phyloP scores from a whole-genome alignment of 2,797 vertebrate species.

The Babyrousa celebensis region DNA sequence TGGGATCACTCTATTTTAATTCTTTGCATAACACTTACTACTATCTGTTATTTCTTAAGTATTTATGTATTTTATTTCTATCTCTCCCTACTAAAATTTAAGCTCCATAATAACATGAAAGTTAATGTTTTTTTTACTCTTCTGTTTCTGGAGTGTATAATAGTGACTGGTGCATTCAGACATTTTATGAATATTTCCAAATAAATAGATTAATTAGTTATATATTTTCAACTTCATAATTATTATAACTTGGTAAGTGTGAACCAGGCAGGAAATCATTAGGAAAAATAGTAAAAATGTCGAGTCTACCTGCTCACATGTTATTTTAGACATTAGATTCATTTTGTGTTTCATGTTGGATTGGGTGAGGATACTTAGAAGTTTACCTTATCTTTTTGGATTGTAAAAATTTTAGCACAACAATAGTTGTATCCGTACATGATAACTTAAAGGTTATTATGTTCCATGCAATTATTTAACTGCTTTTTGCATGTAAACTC shows the following conservation, averaged over 20 bases:
- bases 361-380: not conserved
- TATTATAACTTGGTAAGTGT: not conserved
- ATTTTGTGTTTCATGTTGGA: not conserved
- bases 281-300: conserved; percentile 27
- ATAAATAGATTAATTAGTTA: conserved; percentile 11
- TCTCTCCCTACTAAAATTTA: not conserved
- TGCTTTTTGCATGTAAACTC: conserved; percentile 2
- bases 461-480: not conserved
- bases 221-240: conserved; percentile 12
- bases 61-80: conserved; percentile 40
- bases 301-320: not conserved
- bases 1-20: conserved; percentile 21
- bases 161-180: not conserved
- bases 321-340: conserved; percentile 42
- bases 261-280: not conserved
- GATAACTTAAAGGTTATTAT: not conserved
- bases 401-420: not conserved
- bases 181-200: conserved; percentile 6
- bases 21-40: not conserved
- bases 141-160: not conserved
- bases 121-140: not conserved
- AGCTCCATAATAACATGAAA: not conserved
- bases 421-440: not conserved
- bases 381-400: not conserved
- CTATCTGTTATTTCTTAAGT: not conserved